phyloP scores from a whole-genome alignment of 2,888 invertebrate genomes.

The Agonum fuliginosum region DNA sequence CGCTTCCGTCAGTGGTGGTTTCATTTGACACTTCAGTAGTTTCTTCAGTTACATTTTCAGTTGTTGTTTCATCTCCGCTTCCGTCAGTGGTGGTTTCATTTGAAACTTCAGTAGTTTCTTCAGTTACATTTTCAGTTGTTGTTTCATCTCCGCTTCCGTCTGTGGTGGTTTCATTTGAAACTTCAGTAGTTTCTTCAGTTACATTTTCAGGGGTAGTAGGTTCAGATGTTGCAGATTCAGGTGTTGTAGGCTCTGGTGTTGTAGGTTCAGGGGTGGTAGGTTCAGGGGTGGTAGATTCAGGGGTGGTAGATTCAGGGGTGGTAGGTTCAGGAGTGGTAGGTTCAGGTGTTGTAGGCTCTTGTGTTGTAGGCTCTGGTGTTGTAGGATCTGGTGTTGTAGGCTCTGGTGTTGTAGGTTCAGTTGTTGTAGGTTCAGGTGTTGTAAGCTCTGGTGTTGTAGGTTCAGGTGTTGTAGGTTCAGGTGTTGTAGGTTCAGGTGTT shows the following conservation, averaged over 20 bases:
- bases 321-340: constrained; percentile 12
- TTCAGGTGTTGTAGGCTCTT: neutral
- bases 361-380: constrained; percentile 14
- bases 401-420: constrained; percentile 7
- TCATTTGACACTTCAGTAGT: too few relatives aligned
- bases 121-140: neutral
- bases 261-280: constrained; percentile 25
- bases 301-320: neutral
- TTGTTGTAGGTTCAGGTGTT: neutral
- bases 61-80: neutral
- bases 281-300: constrained; percentile 3
- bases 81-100: neutral
- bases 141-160: neutral
- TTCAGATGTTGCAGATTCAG: constrained; percentile 11
- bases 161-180: too few relatives aligned
- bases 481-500: neutral
- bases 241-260: neutral
- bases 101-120: neutral
- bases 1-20: neutral
- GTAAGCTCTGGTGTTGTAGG: constrained; percentile 27
- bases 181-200: constrained; percentile 1
- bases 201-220: neutral
- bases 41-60: neutral
- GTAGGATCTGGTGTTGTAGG: too few relatives aligned
- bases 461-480: constrained; percentile 10